phyloP scores from a whole-genome alignment of 1,140 invertebrate species.

The Drosophila santomea region DNA sequence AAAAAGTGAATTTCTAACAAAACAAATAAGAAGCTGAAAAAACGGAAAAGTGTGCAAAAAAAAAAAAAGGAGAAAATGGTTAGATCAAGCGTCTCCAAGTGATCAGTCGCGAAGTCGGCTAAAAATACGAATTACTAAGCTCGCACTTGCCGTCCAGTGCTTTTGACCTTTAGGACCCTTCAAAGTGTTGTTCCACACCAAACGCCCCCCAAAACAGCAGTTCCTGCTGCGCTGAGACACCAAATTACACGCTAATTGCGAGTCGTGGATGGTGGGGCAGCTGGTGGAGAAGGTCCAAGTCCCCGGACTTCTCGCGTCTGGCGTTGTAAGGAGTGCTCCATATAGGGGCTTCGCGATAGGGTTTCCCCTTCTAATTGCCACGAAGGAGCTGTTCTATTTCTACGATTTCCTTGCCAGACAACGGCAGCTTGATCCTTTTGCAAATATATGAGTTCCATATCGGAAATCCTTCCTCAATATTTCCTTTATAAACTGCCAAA shows the following conservation, averaged over 20 bases:
- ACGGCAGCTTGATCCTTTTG: background rate
- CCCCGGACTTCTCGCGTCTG: constrained; percentile 18
- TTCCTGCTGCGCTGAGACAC: constrained; percentile 2
- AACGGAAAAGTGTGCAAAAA: constrained; percentile 16
- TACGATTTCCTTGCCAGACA: constrained; percentile 56
- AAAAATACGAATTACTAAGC: constrained; percentile 48
- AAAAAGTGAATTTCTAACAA: constrained; percentile 5
- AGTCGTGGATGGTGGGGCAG: background rate
- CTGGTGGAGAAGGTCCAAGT: constrained; percentile 27
- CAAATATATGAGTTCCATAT: background rate
- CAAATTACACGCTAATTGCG: constrained; percentile 46
- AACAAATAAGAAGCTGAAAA: background rate
- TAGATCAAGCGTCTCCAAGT: constrained; percentile 5
- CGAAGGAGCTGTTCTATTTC: constrained; percentile 45
- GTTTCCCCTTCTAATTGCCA: constrained; percentile 64
- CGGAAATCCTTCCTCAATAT: background rate
- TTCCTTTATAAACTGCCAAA: background rate
- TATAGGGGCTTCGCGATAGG: constrained; percentile 63
- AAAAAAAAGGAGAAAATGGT: constrained; percentile 18
- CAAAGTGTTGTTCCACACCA: constrained; percentile 12
- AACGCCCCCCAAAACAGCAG: constrained; percentile 7
- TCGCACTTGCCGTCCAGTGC: constrained; percentile 13
- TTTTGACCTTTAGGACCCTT: constrained; percentile 58
- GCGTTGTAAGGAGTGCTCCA: constrained; percentile 8
- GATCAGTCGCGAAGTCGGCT: constrained; percentile 20